Evolutionary conservation across 2,113 vertebrate genomes (phyloP).

Genomic region (Meleagris gallopavo): DNA sequence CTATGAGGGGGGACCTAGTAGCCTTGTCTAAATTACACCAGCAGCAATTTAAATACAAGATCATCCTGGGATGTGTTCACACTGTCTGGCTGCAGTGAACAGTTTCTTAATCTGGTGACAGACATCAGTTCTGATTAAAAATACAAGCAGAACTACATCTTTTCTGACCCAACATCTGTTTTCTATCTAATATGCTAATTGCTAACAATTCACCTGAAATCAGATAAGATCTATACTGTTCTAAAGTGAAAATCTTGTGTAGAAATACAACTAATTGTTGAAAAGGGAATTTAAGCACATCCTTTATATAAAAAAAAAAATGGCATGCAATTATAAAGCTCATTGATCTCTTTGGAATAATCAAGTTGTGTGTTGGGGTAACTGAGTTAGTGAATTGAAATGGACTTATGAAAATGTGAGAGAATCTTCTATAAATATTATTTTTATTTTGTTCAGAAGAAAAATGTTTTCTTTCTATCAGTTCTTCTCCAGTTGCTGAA

Average conservation of each 20-base stretch:
- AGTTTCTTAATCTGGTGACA: background rate
- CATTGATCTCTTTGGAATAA: background rate
- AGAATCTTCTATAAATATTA: background rate
- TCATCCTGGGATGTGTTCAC: background rate
- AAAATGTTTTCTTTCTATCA: background rate
- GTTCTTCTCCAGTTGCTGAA: background rate
- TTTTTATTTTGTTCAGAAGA: background rate
- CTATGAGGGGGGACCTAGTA: background rate
- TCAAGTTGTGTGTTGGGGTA: background rate
- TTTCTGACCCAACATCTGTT: slow-evolving; percentile 24
- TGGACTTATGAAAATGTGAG: background rate
- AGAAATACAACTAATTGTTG: slow-evolving; percentile 1
- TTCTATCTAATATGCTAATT: slow-evolving; percentile 15
- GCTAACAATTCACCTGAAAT: background rate
- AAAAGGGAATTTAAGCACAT: background rate
- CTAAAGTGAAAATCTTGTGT: background rate
- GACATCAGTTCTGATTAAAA: slow-evolving; percentile 32
- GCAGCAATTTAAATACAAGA: background rate
- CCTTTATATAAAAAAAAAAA: background rate
- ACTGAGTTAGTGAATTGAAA: background rate
- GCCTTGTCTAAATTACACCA: background rate
- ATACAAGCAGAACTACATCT: background rate
- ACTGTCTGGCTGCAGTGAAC: background rate
- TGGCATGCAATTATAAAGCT: background rate
- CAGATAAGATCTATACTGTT: slow-evolving; percentile 26